Conservation (phyloP, 2,888 invertebrate genomes). For the Magallana nippona region DNA sequence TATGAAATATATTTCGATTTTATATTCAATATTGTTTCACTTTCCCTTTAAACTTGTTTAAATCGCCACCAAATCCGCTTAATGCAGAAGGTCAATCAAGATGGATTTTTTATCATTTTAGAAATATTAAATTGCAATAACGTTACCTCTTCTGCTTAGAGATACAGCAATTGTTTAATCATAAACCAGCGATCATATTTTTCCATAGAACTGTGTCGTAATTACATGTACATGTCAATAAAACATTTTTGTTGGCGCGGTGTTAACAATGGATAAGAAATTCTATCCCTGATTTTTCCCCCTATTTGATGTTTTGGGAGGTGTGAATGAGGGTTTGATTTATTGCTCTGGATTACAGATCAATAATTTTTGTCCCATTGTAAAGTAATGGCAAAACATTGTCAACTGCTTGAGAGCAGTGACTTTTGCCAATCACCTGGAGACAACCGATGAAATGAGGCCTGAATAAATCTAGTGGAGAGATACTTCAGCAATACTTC, state of each 20-base stretch:
- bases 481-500: conserved; percentile 22
- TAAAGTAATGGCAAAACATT: conserved; percentile 36
- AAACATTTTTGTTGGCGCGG: background rate
- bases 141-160: background rate
- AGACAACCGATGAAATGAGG: conserved; percentile 6
- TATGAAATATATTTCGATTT: background rate
- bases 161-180: conserved; percentile 6
- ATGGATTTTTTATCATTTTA: conserved; percentile 19
- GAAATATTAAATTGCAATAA: conserved; percentile 12
- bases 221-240: background rate
- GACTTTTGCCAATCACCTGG: conserved; percentile 8
- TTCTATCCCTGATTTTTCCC: background rate
- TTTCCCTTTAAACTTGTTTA: background rate
- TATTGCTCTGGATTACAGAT: conserved; percentile 23
- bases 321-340: conserved; percentile 31
- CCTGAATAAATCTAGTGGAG: conserved; percentile 24
- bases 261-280: background rate
- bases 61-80: background rate
- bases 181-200: background rate
- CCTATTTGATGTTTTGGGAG: conserved; percentile 4
- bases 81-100: background rate
- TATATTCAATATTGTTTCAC: conserved; percentile 2
- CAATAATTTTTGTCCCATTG: conserved; percentile 35
- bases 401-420: conserved; percentile 28
- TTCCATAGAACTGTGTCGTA: background rate